phyloP scores from a whole-genome alignment of 2,888 invertebrate genomes.

The Netelia melanura region DNA sequence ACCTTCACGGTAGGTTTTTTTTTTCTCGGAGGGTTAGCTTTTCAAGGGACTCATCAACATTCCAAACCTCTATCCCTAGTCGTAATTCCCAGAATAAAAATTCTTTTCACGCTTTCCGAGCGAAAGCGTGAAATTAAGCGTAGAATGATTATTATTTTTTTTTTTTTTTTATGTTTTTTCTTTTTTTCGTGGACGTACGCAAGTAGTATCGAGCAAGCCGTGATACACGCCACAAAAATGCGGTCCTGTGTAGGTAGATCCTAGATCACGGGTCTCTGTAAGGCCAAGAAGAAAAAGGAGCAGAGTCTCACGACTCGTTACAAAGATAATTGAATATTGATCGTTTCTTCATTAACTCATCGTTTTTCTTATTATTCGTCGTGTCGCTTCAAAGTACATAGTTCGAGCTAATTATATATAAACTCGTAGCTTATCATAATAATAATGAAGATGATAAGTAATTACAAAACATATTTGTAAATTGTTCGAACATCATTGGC shows the following conservation, averaged over 20 bases:
- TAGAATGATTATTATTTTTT: not conserved
- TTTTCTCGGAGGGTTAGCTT: not conserved
- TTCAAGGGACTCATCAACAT: not conserved
- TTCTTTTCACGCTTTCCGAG: not conserved
- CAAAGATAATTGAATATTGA: too few species aligned
- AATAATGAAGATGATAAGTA: not conserved
- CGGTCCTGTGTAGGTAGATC: conserved; percentile 58
- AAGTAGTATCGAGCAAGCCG: not conserved
- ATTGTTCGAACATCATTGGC: not conserved
- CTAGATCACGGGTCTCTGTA: conserved; percentile 31
- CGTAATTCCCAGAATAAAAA: not conserved
- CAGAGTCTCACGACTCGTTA: not conserved
- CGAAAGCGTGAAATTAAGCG: not conserved
- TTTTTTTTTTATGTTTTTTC: not conserved
- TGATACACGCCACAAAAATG: conserved; percentile 59
- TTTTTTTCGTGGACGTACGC: not conserved
- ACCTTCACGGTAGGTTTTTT: not conserved
- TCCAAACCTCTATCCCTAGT: not conserved
- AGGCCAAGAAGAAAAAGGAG: conserved; percentile 26
- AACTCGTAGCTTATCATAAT: too few species aligned
- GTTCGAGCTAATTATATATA: too few species aligned
- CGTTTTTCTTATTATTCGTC: too few species aligned
- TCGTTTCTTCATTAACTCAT: too few species aligned
- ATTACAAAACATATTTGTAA: not conserved
- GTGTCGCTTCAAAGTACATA: too few species aligned